These are phyloP conservation scores for Melinaea menophilus DNA, from an alignment of 2,888 invertebrate species.

Conservation along the genomic window DNA sequence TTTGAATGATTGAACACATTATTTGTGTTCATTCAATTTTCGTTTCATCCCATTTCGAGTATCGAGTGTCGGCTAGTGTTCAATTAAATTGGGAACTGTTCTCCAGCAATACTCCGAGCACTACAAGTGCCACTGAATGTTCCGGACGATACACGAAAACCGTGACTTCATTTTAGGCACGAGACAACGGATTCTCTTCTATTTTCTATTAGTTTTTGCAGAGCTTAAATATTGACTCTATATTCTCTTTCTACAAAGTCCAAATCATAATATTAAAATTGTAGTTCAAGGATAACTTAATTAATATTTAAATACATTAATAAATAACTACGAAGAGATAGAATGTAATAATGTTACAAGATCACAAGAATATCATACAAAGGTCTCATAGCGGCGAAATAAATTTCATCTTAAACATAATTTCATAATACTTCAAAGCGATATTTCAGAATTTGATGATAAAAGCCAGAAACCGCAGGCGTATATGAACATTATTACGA, in stretches of 20 bases:
- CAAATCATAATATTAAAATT: too few relatives aligned
- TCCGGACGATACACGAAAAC: conserved; percentile 17
- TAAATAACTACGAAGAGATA: neutral
- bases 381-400: conserved; percentile 10
- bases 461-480: conserved; percentile 18
- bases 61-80: conserved; percentile 38
- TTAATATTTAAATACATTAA: neutral
- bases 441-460: conserved; percentile 13
- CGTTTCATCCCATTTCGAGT: conserved; percentile 36
- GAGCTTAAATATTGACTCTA: too few relatives aligned
- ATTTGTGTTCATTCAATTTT: conserved; percentile 17
- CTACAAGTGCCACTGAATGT: conserved; percentile 30
- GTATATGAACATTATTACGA: conserved; percentile 24
- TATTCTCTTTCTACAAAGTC: too few relatives aligned
- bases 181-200: conserved; percentile 3
- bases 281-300: too few relatives aligned
- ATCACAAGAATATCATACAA: neutral
- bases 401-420: conserved; percentile 8
- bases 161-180: conserved; percentile 15
- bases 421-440: conserved; percentile 12
- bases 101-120: conserved; percentile 26
- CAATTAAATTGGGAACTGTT: conserved; percentile 47
- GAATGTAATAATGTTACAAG: neutral
- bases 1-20: neutral
- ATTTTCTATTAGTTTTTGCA: neutral